Evolutionary conservation across 2,888 invertebrate genomes (phyloP), one percentile per base, ranked within the genome.

Genomic region (Notodonta ziczac): DNA sequence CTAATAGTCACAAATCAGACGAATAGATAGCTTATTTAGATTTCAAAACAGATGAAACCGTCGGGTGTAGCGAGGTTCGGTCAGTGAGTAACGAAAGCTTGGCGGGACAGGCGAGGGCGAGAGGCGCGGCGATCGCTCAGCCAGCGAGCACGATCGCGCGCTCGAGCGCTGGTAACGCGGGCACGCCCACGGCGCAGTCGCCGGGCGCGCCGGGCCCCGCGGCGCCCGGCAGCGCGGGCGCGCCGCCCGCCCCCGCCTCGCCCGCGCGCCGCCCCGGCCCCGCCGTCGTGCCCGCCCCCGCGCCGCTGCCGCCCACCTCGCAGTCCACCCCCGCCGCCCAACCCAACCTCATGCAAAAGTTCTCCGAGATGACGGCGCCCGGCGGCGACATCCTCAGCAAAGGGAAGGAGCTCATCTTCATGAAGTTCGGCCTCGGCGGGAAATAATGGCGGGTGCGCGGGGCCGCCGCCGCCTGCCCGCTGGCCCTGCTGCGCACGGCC

Each of bases 401-500:
- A 91, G 98, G 98, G 83, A 98, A 98, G 94, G 98, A 98, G 94
- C 96, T 98, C 75, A 97, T 98, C 88, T 98, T 98, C 92, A 98
- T 98, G 96, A 97, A 97, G 94, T 98, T 98, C 90, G 98, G 98
- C 74, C 95, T 98, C 78, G 97, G 97, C 83, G 96, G 96, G 84
- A 95, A 95, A 95, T 95, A 95, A 95, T 91, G 88, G 74, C 83
- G 87, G 89, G 80, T 81, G 70, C 65, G 73, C 80, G 89, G 91
- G 87, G 66, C 66, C 70, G 77, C 73, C 73, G 64, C 70, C 70
- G 67, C 72, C 54, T 57, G 58, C 48, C 64, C 65, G 60, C 66
- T 73, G 69, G 61, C 72, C 56, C 74, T 70, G 73, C 75, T 78
- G 77, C 82, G 78, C 73, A 66, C 75, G 66, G 66, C 64, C 57